These are phyloP conservation scores for Steatornis caripensis DNA, from an alignment of 2,113 vertebrate species.

Conservation along the genomic window DNA sequence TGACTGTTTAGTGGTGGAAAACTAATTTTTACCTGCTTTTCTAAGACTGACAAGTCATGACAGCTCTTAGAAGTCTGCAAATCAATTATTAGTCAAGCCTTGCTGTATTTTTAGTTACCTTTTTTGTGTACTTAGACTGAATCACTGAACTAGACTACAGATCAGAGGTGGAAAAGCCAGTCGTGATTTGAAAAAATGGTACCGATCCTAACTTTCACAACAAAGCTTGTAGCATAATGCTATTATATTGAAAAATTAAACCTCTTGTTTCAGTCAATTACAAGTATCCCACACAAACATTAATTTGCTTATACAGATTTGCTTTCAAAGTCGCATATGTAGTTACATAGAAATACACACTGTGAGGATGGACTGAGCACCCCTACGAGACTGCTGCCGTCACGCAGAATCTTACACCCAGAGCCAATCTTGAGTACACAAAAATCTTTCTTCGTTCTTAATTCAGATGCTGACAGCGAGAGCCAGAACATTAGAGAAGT, in stretches of 20 bases:
- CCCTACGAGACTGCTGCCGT: neutral
- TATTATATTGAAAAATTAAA: constrained; percentile 44
- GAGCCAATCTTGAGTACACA: neutral
- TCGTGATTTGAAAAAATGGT: constrained; percentile 26
- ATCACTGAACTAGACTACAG: constrained; percentile 48
- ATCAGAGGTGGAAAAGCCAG: constrained; percentile 55
- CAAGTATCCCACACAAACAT: constrained; percentile 27
- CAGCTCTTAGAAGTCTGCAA: constrained; percentile 67
- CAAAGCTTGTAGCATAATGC: constrained; percentile 43
- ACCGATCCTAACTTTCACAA: constrained; percentile 58
- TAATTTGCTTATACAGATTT: constrained; percentile 12
- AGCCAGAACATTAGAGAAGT: neutral
- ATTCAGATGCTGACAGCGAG: neutral
- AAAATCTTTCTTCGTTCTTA: neutral
- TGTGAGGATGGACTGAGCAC: neutral
- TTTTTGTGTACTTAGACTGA: constrained; percentile 60
- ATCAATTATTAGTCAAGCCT: constrained; percentile 72
- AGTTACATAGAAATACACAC: constrained; percentile 23
- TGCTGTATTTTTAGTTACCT: constrained; percentile 70
- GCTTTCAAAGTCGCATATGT: neutral
- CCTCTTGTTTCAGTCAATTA: constrained; percentile 25
- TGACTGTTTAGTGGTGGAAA: constrained; percentile 61
- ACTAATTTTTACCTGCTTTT: constrained; percentile 76
- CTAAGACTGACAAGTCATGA: constrained; percentile 72
- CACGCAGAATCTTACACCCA: neutral